These are phyloP conservation scores for Drosophila atroscutellata DNA, from an alignment of 2,888 invertebrate species.

Conservation along the genomic window DNA sequence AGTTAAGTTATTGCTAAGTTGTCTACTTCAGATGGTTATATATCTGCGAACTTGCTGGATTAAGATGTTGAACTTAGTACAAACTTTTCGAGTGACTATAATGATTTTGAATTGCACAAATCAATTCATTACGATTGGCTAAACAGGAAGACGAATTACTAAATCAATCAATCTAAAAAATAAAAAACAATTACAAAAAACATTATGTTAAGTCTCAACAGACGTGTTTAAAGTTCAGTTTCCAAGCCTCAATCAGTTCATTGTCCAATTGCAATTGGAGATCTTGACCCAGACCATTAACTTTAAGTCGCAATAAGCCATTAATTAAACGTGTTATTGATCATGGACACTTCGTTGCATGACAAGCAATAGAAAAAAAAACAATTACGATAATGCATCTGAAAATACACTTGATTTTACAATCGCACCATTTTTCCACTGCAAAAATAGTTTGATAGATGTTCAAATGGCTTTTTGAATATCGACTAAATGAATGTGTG, in stretches of 20 bases:
- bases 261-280: conserved; percentile 11
- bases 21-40: background rate
- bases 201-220: background rate
- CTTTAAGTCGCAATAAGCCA: conserved; percentile 11
- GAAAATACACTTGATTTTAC: background rate
- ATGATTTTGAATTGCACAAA: background rate
- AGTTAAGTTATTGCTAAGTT: background rate
- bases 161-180: too few relatives aligned
- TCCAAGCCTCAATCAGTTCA: background rate
- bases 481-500: background rate
- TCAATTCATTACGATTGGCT: background rate
- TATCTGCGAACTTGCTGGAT: background rate
- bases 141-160: background rate
- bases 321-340: conserved; percentile 26
- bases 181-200: background rate
- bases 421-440: background rate
- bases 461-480: background rate
- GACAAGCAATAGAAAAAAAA: background rate
- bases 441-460: background rate
- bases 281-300: conserved; percentile 14
- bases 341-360: conserved; percentile 18
- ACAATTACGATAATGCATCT: background rate
- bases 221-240: conserved; percentile 14
- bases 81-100: background rate
- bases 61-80: background rate